Conservation (phyloP, 2,888 invertebrate species). For the Helicoverpa assulta region DNA sequence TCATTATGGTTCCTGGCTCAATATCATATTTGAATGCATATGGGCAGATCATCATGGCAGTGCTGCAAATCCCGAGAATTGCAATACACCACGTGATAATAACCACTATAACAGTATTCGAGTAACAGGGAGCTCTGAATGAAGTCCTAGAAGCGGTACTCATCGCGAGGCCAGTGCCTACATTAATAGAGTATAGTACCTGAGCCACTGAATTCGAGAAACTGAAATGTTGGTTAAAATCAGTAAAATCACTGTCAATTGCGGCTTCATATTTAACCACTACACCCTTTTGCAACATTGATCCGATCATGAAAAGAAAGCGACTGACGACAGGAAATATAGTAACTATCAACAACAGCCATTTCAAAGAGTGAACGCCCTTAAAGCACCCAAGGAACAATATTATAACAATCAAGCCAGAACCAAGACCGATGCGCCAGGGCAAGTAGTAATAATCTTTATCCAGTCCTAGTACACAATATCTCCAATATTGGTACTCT, state of each 20-base stretch:
- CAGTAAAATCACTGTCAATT: slow-evolving; percentile 73
- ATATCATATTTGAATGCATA: slow-evolving; percentile 72
- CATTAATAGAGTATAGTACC: slow-evolving; percentile 70
- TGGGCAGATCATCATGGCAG: slow-evolving; percentile 80
- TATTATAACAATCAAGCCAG: slow-evolving; percentile 68
- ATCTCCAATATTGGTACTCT: slow-evolving; percentile 82
- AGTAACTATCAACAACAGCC: slow-evolving; percentile 65
- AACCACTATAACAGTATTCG: slow-evolving; percentile 75
- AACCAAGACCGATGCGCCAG: slow-evolving; percentile 80
- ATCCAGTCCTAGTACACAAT: slow-evolving; percentile 61
- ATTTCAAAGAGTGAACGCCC: slow-evolving; percentile 69
- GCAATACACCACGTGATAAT: slow-evolving; percentile 65
- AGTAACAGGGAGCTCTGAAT: slow-evolving; percentile 80
- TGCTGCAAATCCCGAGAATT: slow-evolving; percentile 68
- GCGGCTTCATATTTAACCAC: slow-evolving; percentile 73
- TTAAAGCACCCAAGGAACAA: slow-evolving; percentile 76
- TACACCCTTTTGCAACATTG: slow-evolving; percentile 83
- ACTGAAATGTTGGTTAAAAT: slow-evolving; percentile 65
- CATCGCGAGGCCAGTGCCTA: slow-evolving; percentile 78
- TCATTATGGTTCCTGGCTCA: slow-evolving; percentile 61
- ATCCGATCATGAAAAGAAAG: slow-evolving; percentile 73
- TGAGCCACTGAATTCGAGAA: slow-evolving; percentile 68
- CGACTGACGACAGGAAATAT: slow-evolving; percentile 72
- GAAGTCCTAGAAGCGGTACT: slow-evolving; percentile 73
- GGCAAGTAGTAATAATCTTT: slow-evolving; percentile 64